phyloP scores from a whole-genome alignment of 2,797 vertebrate genomes.

The Champsocephalus esox region DNA sequence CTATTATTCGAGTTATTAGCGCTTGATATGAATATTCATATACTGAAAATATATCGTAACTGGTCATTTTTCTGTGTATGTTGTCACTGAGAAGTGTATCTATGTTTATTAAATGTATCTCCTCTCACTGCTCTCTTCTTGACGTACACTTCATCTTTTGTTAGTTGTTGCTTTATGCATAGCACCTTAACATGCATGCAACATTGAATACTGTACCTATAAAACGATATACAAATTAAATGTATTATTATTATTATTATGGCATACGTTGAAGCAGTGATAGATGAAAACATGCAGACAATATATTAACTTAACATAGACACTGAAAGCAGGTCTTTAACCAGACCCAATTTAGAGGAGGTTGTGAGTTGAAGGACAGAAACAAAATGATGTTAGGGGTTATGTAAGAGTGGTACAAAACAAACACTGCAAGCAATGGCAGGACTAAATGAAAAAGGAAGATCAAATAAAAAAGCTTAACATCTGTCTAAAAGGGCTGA shows the following conservation, averaged over 20 bases:
- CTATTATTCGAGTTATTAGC: neutral
- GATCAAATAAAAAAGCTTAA: slow-evolving; percentile 35
- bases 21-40: neutral
- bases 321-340: slow-evolving; percentile 32
- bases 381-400: slow-evolving; percentile 35
- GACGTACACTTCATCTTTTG: neutral
- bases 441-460: slow-evolving; percentile 12
- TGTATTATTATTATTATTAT: too few relatives aligned
- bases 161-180: neutral
- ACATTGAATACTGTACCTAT: too few relatives aligned
- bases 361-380: slow-evolving; percentile 59
- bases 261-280: neutral
- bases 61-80: neutral
- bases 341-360: slow-evolving; percentile 15
- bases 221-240: too few relatives aligned
- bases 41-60: neutral
- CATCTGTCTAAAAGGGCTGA: slow-evolving; percentile 28
- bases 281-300: slow-evolving; percentile 10
- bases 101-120: too few relatives aligned
- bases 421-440: slow-evolving; percentile 18
- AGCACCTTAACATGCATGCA: too few relatives aligned
- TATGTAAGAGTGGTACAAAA: slow-evolving; percentile 31
- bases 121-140: slow-evolving; percentile 8
- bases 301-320: slow-evolving; percentile 7
- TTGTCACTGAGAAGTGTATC: neutral